Conservation (phyloP, 2,797 vertebrate genomes). For the Hipposideros larvatus region DNA sequence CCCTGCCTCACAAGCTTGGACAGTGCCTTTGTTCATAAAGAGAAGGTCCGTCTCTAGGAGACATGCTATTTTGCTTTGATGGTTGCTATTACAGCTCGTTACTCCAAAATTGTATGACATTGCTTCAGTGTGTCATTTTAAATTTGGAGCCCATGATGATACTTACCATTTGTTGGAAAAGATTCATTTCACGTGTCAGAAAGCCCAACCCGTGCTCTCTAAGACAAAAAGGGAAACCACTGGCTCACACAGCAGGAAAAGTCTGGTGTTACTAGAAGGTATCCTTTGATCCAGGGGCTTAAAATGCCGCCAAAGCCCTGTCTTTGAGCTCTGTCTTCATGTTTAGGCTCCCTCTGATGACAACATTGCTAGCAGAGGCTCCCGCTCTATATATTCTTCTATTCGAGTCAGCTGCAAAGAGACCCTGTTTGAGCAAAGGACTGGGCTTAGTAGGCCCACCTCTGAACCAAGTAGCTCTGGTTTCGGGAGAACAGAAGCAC, state of each 20-base stretch:
- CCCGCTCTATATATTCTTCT: background rate
- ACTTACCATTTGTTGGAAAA: slow-evolving; percentile 55
- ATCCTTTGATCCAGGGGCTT: background rate
- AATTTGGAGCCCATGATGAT: slow-evolving; percentile 7
- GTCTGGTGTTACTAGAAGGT: background rate
- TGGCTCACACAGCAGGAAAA: background rate
- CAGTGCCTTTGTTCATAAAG: background rate
- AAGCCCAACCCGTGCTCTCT: background rate
- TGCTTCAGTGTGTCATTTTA: background rate
- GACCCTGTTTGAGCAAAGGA: background rate
- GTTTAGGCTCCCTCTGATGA: background rate
- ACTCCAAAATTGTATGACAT: background rate
- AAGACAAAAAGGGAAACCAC: slow-evolving; percentile 3
- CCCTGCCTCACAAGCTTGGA: background rate
- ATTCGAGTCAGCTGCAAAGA: background rate
- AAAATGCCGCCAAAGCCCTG: background rate
- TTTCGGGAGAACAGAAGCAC: background rate
- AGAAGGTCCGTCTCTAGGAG: background rate
- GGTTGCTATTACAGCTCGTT: background rate
- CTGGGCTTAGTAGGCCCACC: background rate
- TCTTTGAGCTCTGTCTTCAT: slow-evolving; percentile 6
- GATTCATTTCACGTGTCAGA: background rate
- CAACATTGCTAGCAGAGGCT: background rate
- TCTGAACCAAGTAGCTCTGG: background rate
- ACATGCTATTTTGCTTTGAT: background rate